These are phyloP conservation scores for Naja naja DNA, from an alignment of 2,113 vertebrate species.

Conservation along the genomic window DNA sequence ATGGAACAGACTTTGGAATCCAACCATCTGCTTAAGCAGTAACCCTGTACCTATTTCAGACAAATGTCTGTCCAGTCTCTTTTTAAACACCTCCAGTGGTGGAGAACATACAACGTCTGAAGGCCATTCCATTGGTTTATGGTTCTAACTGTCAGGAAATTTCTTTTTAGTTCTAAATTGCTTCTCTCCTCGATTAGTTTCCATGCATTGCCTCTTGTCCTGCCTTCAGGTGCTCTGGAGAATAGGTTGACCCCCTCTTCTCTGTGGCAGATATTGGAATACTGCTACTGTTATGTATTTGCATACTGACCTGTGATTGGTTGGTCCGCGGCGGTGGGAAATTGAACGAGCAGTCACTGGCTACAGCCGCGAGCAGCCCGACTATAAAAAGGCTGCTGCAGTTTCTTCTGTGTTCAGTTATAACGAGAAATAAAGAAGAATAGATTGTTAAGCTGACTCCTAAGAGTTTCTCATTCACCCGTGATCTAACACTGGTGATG, in stretches of 20 bases:
- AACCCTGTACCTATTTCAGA: neutral
- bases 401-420: too few species aligned
- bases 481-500: too few species aligned
- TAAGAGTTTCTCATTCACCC: too few species aligned
- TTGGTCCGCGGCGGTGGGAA: too few species aligned
- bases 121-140: neutral
- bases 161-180: neutral
- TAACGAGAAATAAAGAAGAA: too few species aligned
- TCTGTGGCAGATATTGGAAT: neutral
- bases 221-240: neutral
- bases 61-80: neutral
- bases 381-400: too few species aligned
- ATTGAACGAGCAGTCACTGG: too few species aligned
- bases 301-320: too few species aligned
- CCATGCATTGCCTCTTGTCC: neutral
- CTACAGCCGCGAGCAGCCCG: too few species aligned
- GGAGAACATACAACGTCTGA: neutral
- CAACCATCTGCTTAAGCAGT: neutral
- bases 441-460: too few species aligned
- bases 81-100: neutral
- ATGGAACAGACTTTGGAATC: neutral
- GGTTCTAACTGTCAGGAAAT: neutral
- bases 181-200: neutral
- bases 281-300: too few species aligned
- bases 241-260: neutral